Conservation (phyloP, 1,140 invertebrate species). For the Zaprionus taronus region DNA sequence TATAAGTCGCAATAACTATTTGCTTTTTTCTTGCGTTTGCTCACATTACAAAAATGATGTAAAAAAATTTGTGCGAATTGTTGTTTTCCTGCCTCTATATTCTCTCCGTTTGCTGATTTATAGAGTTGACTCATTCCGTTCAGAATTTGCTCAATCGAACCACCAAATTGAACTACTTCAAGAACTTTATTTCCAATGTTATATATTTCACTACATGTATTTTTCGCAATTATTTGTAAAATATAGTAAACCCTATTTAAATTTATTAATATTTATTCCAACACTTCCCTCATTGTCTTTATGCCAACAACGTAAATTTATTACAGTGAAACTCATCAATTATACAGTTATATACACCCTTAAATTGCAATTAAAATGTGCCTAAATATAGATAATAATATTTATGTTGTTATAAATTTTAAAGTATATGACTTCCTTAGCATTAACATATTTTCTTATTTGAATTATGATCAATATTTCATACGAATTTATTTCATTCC, state of each 20-base stretch:
- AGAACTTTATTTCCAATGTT: not conserved
- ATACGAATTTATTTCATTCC: conserved; percentile 2
- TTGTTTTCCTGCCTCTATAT: conserved; percentile 39
- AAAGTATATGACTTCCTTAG: not conserved
- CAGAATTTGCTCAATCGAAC: conserved; percentile 1
- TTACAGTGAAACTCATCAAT: not conserved
- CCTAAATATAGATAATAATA: not conserved
- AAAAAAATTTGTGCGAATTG: conserved; percentile 50
- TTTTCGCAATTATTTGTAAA: not conserved
- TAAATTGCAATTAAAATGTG: too few relatives aligned
- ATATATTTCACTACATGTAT: not conserved
- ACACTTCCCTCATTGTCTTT: too few relatives aligned
- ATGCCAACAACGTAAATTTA: not conserved
- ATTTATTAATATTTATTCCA: not conserved
- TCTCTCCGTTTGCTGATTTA: conserved; percentile 35
- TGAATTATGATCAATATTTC: not conserved
- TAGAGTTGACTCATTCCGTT: conserved; percentile 1
- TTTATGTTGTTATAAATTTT: not conserved
- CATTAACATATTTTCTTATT: conserved; percentile 1
- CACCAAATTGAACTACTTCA: not conserved
- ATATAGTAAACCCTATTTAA: not conserved
- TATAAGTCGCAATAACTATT: conserved; percentile 46
- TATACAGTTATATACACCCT: not conserved
- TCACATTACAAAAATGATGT: conserved; percentile 40
- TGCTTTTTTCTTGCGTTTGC: conserved; percentile 9